phyloP scores from a whole-genome alignment of 1,140 invertebrate genomes.

The Brachionus asplanchnoidis region DNA sequence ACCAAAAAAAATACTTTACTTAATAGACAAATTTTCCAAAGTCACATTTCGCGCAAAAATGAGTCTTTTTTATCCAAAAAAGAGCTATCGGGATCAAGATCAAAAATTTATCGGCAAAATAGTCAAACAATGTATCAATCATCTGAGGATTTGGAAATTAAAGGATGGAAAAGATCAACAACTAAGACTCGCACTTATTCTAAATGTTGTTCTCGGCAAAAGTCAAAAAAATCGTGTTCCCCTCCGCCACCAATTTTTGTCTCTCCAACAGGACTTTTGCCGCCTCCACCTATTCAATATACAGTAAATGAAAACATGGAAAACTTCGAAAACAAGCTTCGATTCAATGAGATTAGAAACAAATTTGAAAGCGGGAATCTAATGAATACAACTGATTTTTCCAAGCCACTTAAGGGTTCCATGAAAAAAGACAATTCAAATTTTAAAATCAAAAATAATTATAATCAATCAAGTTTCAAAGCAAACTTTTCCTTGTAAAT shows the following conservation, averaged over 20 bases:
- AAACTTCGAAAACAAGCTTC: neutral
- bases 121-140: neutral
- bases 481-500: neutral
- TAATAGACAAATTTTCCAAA: neutral
- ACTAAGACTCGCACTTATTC: neutral
- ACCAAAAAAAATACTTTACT: slow-evolving; percentile 16
- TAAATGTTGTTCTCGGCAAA: slow-evolving; percentile 15
- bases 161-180: neutral
- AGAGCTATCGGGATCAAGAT: neutral
- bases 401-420: neutral
- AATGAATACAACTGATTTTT: neutral
- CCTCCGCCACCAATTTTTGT: slow-evolving; percentile 10
- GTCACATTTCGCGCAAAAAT: neutral
- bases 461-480: slow-evolving; percentile 23
- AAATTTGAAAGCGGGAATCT: neutral
- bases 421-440: neutral
- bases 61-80: neutral
- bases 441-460: neutral
- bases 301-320: neutral
- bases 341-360: slow-evolving; percentile 18
- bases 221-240: neutral
- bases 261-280: neutral
- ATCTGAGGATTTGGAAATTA: neutral
- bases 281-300: neutral
- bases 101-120: slow-evolving; percentile 25